Percentiles rank a stretch among this genome's conserved stretches.
phyloP scores from a whole-genome alignment of 2,113 vertebrate species.

The Platichthys flesus region DNA sequence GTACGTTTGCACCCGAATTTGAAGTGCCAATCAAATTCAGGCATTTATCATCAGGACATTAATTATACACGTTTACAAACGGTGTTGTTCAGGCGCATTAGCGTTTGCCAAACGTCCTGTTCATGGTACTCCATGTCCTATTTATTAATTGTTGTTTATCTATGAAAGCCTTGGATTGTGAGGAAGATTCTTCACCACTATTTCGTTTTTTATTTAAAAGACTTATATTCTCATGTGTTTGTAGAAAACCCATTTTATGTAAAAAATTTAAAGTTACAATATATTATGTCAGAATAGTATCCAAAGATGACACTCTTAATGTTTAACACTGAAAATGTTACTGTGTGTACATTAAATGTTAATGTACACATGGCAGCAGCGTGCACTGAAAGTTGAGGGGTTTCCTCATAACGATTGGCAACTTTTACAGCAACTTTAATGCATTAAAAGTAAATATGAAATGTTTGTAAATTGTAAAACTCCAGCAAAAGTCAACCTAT shows the following conservation, averaged over 20 bases:
- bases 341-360: neutral
- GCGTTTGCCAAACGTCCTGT: neutral
- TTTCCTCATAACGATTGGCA: neutral
- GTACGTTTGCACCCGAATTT: conserved; percentile 1
- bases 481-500: neutral
- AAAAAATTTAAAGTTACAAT: too few relatives aligned
- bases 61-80: conserved; percentile 18
- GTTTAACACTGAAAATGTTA: conserved; percentile 20
- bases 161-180: neutral
- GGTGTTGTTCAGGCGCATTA: neutral
- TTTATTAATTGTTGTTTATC: conserved; percentile 14
- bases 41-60: conserved; percentile 21
- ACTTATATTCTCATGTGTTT: conserved; percentile 9
- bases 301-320: neutral
- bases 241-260: neutral
- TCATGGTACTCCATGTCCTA: neutral
- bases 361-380: neutral
- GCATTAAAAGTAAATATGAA: neutral
- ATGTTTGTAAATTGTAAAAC: neutral
- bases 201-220: neutral
- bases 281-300: neutral
- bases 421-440: neutral
- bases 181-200: neutral
- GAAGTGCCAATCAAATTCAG: conserved; percentile 29
- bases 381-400: neutral